Base-by-base conservation (phyloP, 2,113 vertebrate genomes). In the Nannobrachium achirus region DNA sequence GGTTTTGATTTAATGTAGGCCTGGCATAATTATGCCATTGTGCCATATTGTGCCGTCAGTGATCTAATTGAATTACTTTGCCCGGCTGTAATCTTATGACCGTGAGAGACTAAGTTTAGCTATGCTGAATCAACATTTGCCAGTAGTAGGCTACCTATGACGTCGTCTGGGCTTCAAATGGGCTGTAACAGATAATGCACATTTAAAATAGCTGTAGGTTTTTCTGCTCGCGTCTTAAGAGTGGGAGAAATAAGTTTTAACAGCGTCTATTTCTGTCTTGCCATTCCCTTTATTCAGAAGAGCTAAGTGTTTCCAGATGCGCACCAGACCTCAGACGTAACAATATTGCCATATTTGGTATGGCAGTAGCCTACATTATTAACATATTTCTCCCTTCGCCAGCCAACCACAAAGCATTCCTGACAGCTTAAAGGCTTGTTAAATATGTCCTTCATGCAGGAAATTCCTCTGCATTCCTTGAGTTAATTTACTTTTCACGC, bases 291-390 rank as follows among this genome's bases (percentile, higher is more conserved):
- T 91, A 90, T 93, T 93, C 93, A 90, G 86, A 75, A 81, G 80
- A 90, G 82, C 82, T 94, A 95, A 98, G 92, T 91, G 81, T 90
- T 96, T 97, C 97, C 97, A 99, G 96, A 98, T 98, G 96, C 92
- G 93, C 91, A 90, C 93, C 91, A 92, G 93, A 92, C 93, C 93
- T 93, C 92, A 96, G 94, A 98, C 96, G 96, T 98, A 98, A 99
- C 95, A 95, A 94, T 96, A 98, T 98, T 94, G 90, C 98, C 98
- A 98, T 99, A 98, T 98, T 98, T 98, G 98, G 96, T 98, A 96
- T 94, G 95, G 96, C 95, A 96, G 95, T 95, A 97, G 95, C 93
- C 92, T 91, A 92, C 95, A 94, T 98, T 98, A 98, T 97, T 96
- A 94, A 94, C 96, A 98, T 98, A 96, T 96, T 97, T 96, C 90